phyloP scores from a whole-genome alignment of 2,113 vertebrate genomes.

The Dolichallabes microphthalmus region DNA sequence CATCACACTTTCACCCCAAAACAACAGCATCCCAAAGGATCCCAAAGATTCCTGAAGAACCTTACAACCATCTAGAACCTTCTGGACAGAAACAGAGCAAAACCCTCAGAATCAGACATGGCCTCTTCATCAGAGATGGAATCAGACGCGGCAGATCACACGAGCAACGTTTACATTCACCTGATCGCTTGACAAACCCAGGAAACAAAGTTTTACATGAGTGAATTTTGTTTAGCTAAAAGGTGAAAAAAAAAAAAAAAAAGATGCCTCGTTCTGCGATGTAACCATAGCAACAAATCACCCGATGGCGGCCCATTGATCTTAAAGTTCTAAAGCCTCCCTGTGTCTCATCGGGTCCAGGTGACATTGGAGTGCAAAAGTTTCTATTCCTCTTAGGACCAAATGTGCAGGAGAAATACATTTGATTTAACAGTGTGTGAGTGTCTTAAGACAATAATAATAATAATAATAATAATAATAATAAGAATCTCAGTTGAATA shows the following conservation, averaged over 20 bases:
- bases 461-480: too few relatives aligned
- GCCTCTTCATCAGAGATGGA: background rate
- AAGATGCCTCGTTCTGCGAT: background rate
- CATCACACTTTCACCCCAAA: slow-evolving; percentile 29
- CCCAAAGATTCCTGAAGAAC: slow-evolving; percentile 15
- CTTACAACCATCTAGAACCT: slow-evolving; percentile 23
- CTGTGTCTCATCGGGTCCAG: background rate
- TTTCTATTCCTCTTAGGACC: background rate
- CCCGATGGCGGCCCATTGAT: background rate
- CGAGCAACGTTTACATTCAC: background rate
- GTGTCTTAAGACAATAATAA: too few relatives aligned
- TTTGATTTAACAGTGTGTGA: too few relatives aligned
- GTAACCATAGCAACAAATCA: background rate
- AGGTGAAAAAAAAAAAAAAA: too few relatives aligned
- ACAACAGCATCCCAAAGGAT: background rate
- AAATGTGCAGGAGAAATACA: background rate
- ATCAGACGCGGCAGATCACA: background rate
- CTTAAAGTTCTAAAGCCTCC: background rate
- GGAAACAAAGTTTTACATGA: too few relatives aligned
- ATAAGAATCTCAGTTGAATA: too few relatives aligned
- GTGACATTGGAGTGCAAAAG: background rate
- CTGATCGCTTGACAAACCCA: background rate
- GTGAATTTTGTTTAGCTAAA: too few relatives aligned
- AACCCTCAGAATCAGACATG: background rate
- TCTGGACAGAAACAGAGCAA: slow-evolving; percentile 28